Evolutionary conservation across 2,797 vertebrate species (phyloP).

Genomic region (Melanotaenia maccullochi): DNA sequence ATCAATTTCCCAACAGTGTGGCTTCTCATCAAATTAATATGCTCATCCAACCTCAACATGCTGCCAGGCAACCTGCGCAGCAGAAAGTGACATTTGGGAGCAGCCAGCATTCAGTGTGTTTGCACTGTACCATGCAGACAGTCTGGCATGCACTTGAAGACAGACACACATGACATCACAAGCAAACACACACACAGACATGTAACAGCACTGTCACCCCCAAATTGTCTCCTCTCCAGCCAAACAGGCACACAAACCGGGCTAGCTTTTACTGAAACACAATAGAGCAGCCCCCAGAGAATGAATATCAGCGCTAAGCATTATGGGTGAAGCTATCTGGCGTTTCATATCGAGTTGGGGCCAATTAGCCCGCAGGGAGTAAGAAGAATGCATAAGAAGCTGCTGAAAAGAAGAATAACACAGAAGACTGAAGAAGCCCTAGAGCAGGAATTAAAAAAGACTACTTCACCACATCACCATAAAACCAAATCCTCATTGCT

Average conservation of each 20-base stretch:
- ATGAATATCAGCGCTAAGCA: slow-evolving; percentile 55
- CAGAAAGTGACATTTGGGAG: slow-evolving; percentile 59
- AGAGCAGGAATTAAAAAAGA: slow-evolving; percentile 26
- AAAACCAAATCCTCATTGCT: slow-evolving; percentile 3
- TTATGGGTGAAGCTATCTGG: slow-evolving; percentile 57
- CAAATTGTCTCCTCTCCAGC: background rate
- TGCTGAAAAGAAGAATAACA: slow-evolving; percentile 30
- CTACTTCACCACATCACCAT: background rate
- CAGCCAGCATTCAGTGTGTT: slow-evolving; percentile 38
- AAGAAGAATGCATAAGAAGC: slow-evolving; percentile 36
- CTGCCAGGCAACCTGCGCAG: slow-evolving; percentile 63
- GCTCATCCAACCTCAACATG: slow-evolving; percentile 41
- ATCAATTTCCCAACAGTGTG: slow-evolving; percentile 35
- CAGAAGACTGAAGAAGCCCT: slow-evolving; percentile 13
- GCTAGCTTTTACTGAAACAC: slow-evolving; percentile 36
- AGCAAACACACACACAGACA: slow-evolving; percentile 23
- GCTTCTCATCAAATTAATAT: slow-evolving; percentile 51
- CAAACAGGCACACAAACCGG: slow-evolving; percentile 7
- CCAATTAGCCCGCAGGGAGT: slow-evolving; percentile 57
- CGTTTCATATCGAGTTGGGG: slow-evolving; percentile 57
- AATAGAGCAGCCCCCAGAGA: slow-evolving; percentile 45
- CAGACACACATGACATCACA: slow-evolving; percentile 33
- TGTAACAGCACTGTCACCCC: slow-evolving; percentile 5
- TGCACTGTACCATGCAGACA: slow-evolving; percentile 49
- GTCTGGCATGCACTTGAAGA: slow-evolving; percentile 46